A percentile compares a stretch with the other conserved stretches of the same genome.
phyloP scores from a whole-genome alignment of 2,797 vertebrate genomes.

The Bradypodion pumilum region DNA sequence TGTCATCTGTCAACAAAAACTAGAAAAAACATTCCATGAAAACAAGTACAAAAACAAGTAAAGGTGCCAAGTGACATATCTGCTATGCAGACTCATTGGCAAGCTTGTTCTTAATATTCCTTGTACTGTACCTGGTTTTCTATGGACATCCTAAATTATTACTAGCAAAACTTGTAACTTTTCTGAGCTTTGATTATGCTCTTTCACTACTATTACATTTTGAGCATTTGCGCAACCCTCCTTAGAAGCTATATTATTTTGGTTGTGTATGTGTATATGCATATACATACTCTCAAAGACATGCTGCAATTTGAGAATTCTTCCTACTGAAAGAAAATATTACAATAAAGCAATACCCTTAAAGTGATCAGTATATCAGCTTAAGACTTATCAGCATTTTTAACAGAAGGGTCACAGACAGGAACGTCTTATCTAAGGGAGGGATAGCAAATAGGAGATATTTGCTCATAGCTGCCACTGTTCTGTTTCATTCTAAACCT shows the following conservation, averaged over 20 bases:
- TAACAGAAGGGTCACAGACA: background rate
- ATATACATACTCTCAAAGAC: background rate
- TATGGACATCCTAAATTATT: background rate
- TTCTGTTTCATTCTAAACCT: slow-evolving; percentile 8
- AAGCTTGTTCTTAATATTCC: background rate
- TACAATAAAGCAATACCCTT: background rate
- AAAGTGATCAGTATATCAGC: background rate
- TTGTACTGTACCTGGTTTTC: background rate
- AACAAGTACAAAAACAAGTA: background rate
- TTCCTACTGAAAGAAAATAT: background rate
- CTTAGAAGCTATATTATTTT: background rate
- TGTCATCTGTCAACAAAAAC: background rate
- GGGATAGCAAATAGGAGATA: background rate
- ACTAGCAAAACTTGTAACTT: too few relatives aligned
- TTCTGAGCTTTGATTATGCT: background rate
- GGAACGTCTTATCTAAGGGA: background rate
- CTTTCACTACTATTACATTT: background rate
- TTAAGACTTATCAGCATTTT: too few relatives aligned
- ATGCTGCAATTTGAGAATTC: background rate
- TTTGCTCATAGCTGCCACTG: background rate
- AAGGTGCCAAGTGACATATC: background rate
- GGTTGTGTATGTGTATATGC: background rate
- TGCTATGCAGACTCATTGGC: background rate
- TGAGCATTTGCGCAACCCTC: background rate
- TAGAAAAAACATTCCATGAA: background rate